Conservation (phyloP, 2,113 vertebrate species). For the Eupsittula cactorum region DNA sequence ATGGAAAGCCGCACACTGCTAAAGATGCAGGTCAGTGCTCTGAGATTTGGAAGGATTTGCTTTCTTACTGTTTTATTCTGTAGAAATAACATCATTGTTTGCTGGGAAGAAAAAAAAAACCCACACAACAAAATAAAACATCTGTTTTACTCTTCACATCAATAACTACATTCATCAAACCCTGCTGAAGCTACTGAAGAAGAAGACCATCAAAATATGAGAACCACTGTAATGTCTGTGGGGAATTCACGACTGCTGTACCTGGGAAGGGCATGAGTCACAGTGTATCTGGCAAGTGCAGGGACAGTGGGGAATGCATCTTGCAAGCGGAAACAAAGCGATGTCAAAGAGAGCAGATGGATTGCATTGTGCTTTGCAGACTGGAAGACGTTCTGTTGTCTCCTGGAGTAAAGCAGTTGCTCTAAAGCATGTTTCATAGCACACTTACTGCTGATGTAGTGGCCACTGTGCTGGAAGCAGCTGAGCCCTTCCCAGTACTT, state of each 20-base stretch:
- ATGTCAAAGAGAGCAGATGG: conserved; percentile 8
- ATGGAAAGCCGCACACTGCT: neutral
- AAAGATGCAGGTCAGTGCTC: neutral
- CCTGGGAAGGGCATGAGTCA: conserved; percentile 45
- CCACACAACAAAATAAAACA: conserved; percentile 15
- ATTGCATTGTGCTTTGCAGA: neutral
- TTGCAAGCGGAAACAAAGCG: neutral
- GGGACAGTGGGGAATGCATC: neutral
- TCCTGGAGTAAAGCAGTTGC: neutral
- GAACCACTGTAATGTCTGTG: neutral
- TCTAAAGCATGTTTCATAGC: neutral
- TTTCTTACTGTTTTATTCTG: neutral
- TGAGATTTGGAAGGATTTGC: neutral
- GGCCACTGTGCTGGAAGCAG: neutral
- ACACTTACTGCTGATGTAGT: neutral
- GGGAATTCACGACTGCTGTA: neutral
- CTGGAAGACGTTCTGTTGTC: neutral
- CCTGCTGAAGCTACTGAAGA: conserved; percentile 23
- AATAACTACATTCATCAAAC: neutral
- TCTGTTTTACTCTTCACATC: conserved; percentile 35
- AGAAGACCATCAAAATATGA: neutral
- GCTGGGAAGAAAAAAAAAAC: neutral
- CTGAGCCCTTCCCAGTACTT: neutral
- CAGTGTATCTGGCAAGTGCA: neutral
- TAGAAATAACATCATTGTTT: conserved; percentile 9